Base-by-base conservation (phyloP, 2,888 invertebrate genomes). In the Amphimallon solstitiale region DNA sequence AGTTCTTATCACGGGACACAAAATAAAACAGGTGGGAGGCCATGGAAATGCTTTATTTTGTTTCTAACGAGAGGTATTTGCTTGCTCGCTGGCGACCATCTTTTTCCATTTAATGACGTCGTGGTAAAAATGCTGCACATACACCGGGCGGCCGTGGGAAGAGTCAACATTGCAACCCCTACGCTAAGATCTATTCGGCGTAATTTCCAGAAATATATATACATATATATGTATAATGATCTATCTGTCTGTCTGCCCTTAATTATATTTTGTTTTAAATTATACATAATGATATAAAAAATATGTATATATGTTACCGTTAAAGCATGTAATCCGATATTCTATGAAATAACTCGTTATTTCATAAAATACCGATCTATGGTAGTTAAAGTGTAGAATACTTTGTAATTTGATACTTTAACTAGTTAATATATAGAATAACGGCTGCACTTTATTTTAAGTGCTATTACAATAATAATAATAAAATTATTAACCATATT, bases 111-210 rank as follows among this genome's bases (percentile, higher is more conserved):
- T 56, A 65, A 65, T 51, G 59, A 61, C 43, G 48, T 60, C 21
- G 45, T 51, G 51, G 49, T 56, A 59, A 67, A 67, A 61, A 61
- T 23, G 49, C 48, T 29, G 5, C 29, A 29, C 29, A n/a, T n/a
- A 46, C 49, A 35, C 56, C 17, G 37, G 37, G 17, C 52, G 45
- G 54, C 61, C 68, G 68, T 68, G 68, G 66, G 68, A 68, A 68
- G 66, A 68, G 65, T 68, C 68, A 68, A 68, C 68, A 68, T 63
- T 46, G 56, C 63, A 60, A 63, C 63, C 68, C 68, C 68, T 63
- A 63, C 63, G 43, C 49, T 29, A 21, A 49, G 43, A 29, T 35
- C 38, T 34, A 49, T 14, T 3, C 51, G 17, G n/a, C 35, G 14
- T 51, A 35, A 51, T 51, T 51, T 51, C 35, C 10, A 35, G 51